Evolutionary conservation across 2,113 vertebrate species (phyloP), one percentile per base, ranked within the genome.

Genomic region (Tragulus kanchil): DNA sequence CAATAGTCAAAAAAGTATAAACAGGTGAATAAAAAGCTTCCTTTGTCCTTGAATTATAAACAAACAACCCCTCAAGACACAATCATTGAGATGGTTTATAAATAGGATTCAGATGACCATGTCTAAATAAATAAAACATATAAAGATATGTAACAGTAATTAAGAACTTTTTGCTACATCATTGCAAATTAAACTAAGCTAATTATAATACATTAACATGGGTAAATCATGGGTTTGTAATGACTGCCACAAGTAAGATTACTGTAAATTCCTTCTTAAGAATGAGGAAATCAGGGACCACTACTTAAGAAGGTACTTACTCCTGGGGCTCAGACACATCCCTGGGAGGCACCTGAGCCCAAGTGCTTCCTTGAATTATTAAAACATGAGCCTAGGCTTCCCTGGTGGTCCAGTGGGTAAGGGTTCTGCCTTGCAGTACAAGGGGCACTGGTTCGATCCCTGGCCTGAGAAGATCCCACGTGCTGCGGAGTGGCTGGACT

Each of bases 301-400:
- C 58, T 45, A 17, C 19, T 62, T 21, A 42, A 25, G 5, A 25
- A 56, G 65, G 1, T 3, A 8, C 19, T 15, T 0, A 11, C 9
- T 67, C 26, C 52, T 0, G 11, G 50, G 28, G 4, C 52, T 14
- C 75, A 78, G 19, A 0, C 10, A 42, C 21, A 4, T 65, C 5
- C 23, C 13, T 10, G 3, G 1, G 3, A 16, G 21, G 7, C 7
- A 4, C 28, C 48, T 16, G 59, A 23, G 6, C 17, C 15, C 21
- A n/a, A 26, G 1, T 1, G 3, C 5, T 4, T 91, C 14, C 6
- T 50, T 64, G 10, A 61, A 64, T 62, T 36, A 36, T 36, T 36
- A 36, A 36, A 36, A 36, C 36, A 36, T 36, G 36, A 36, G 36
- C 36, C 36, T 36, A 36, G 36, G 36, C 36, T 36, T 36, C 36